Base-by-base conservation (phyloP, 2,888 invertebrate species). In the Pasiphila rectangulata region DNA sequence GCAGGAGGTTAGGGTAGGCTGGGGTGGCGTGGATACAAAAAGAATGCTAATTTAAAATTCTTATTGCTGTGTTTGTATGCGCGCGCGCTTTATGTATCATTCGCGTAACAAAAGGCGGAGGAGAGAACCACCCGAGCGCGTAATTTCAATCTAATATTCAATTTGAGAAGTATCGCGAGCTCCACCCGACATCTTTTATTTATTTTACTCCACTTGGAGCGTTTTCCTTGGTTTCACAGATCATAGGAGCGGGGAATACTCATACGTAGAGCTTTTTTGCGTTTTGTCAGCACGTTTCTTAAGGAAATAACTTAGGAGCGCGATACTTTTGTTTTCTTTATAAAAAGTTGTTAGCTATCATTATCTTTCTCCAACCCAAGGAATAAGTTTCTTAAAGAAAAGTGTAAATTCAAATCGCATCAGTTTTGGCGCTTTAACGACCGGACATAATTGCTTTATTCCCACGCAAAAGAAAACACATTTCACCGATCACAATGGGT, bases 1-100 rank as follows among this genome's bases (percentile, higher is more conserved):
- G 75, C 69, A 42, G 41, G 42, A 78, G 61, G 78, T 47, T 40
- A 50, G 75, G 75, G 68, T 71, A 74, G 64, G 64, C 59, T 68
- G 63, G 85, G 84, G 84, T 81, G 79, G 83, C 72, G 57, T 66
- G 75, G 73, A 77, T 79, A 85, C 84, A 86, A 86, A 86, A 88
- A 88, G 84, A 86, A 87, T 86, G 87, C 88, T 86, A 87, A 88
- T 88, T 88, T 87, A 83, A 87, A 86, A 87, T 85, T 86, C 84
- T 79, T 85, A 86, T 86, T 85, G 78, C 79, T 72, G 71, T 79
- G 82, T 84, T 81, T 79, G 80, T 85, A 82, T 86, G 87, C 87
- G 86, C 85, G 78, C 79, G 83, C 84, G 86, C 84, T 79, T 79
- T 86, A 82, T 84, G 79, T 85, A 83, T 84, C 84, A 79, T 75